Evolutionary conservation across 2,113 vertebrate species (phyloP), one percentile per base, ranked within the genome.

Genomic region (Caloenas nicobarica): DNA sequence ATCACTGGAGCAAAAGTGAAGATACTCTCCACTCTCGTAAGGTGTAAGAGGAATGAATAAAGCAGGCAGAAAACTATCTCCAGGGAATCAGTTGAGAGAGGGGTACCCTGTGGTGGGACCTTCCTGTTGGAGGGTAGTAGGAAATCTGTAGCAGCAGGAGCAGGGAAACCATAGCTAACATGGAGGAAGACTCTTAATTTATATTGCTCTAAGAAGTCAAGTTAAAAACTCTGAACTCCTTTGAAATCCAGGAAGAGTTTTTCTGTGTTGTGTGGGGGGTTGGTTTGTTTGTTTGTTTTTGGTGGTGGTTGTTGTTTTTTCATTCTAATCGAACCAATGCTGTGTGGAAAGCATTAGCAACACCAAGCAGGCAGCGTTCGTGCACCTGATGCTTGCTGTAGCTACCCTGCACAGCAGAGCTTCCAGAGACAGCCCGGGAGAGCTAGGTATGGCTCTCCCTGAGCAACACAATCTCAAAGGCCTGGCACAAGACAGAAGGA

Each of bases 281-380:
- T 18, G 16, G 17, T 44, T 44, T 42, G 15, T 42, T 42, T 42
- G 42, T 42, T 46, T 46, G 44, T 4, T 46, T 46, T 46, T 8
- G 18, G 44, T 18, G 44, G 18, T 44, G 6, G 44, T 18, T 46
- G 44, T 19, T 44, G 44, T 44, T 46, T 17, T 65, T 53, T 61
- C 23, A 12, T 70, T 83, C 16, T n/a, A 15, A 53, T 15, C 1
- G 1, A 83, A 57, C 21, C 36, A 66, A 21, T 2, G 1, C 33
- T 9, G 7, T 3, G 40, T 17, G 26, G 64, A 66, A 36, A 68
- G 48, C 3, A 6, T 16, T 5, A 58, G 68, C 36, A 46, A 34
- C 33, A 33, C 51, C 18, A 44, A 40, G 11, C 16, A 36, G 62
- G 42, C 42, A 26, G 78, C 18, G 29, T 13, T 51, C 0, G 0